A percentile compares a stretch with the other conserved stretches of the same genome.
phyloP scores from a whole-genome alignment of 2,797 vertebrate genomes.

The Cynopterus sphinx region DNA sequence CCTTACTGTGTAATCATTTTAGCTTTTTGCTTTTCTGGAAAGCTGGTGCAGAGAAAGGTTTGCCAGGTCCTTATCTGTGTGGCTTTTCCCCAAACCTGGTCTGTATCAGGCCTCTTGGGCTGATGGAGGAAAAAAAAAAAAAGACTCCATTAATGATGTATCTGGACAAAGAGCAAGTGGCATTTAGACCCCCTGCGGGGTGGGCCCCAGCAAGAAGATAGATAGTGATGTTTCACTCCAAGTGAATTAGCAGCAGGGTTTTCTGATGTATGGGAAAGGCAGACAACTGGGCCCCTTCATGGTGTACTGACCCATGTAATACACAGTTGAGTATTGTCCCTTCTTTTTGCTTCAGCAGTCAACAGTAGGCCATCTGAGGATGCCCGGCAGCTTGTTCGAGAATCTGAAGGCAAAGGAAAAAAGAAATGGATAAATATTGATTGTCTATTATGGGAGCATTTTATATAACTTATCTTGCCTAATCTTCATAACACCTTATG shows the following conservation, averaged over 20 bases:
- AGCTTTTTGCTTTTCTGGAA: background rate
- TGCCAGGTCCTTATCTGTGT: background rate
- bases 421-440: conserved; percentile 26
- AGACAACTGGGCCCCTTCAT: background rate
- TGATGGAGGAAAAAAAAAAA: background rate
- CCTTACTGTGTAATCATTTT: background rate
- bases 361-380: background rate
- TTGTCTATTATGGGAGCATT: background rate
- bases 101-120: background rate
- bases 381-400: background rate
- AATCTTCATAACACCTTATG: background rate
- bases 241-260: background rate
- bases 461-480: conserved; percentile 14
- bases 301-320: background rate
- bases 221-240: background rate
- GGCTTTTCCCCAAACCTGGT: background rate
- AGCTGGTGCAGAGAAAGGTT: background rate
- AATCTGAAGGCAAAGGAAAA: background rate
- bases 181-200: background rate
- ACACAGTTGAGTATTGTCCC: background rate
- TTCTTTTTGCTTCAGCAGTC: background rate
- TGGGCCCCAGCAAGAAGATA: background rate
- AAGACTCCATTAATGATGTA: background rate
- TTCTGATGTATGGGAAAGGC: background rate
- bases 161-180: background rate